Conservation (phyloP, 1,140 invertebrate genomes). For the Grapholita molesta region DNA sequence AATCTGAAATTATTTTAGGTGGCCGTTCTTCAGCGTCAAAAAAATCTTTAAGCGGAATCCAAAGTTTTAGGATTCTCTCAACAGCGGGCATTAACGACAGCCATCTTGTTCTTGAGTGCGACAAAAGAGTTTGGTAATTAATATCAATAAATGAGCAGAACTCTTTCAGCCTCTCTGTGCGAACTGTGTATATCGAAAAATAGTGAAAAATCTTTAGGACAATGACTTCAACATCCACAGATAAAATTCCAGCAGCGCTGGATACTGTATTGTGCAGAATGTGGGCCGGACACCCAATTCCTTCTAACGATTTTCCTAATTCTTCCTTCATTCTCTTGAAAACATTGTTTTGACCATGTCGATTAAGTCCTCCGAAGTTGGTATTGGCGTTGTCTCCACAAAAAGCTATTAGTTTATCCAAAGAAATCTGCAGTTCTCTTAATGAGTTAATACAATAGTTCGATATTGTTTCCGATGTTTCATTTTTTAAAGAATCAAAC, state of each 20-base stretch:
- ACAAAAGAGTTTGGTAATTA: constrained; percentile 21
- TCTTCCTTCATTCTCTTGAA: constrained; percentile 25
- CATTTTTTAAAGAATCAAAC: neutral
- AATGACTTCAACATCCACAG: constrained; percentile 23
- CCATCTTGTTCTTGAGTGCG: constrained; percentile 30
- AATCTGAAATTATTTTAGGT: constrained; percentile 24
- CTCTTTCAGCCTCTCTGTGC: constrained; percentile 21
- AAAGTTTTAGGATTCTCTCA: constrained; percentile 23
- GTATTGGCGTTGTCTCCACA: constrained; percentile 23
- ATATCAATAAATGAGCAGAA: constrained; percentile 19
- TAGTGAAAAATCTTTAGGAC: constrained; percentile 29
- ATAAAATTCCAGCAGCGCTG: constrained; percentile 6
- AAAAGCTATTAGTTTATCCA: constrained; percentile 24
- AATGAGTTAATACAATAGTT: neutral
- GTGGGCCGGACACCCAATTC: constrained; percentile 2
- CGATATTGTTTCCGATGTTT: constrained; percentile 10
- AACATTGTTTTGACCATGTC: constrained; percentile 28
- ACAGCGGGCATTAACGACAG: constrained; percentile 24
- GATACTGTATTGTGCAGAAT: neutral
- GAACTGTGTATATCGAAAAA: constrained; percentile 26
- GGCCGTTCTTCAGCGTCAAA: constrained; percentile 17
- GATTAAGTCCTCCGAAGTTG: constrained; percentile 24
- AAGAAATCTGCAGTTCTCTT: neutral
- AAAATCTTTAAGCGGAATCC: constrained; percentile 17
- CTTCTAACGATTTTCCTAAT: constrained; percentile 17